Base-by-base conservation (phyloP, 2,113 vertebrate genomes). In the Tylochromis polylepis region DNA sequence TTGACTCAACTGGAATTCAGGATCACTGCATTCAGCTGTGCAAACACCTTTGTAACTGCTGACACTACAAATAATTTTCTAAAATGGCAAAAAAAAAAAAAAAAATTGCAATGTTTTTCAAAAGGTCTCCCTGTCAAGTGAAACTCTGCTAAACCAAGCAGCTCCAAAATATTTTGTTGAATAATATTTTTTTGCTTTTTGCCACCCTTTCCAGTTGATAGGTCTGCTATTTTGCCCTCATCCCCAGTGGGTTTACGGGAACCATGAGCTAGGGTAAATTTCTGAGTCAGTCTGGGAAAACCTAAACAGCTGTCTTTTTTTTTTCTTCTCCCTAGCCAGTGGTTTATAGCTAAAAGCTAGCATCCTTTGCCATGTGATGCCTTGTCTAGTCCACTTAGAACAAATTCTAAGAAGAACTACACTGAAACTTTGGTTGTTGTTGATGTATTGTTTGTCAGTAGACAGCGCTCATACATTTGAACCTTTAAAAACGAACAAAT, bases 201-300 rank as follows among this genome's bases (percentile, higher is more conserved):
- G 6, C 2, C n/a, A 8, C 27, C 79, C 81, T 86, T 89, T 88
- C 90, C 89, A 60, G 87, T 57, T 4, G 14, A 51, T 43, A 70
- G 27, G 6, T 27, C 7, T 7, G 53, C 70, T 56, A 36, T 83
- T 65, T 27, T 14, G 56, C 62, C 51, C 29, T 18, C 24, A 22
- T 22, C 3, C 56, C 75, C 79, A 58, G 41, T 3, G 34, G 59
- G 43, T 91, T 93, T 94, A 92, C 88, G 77, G 93, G 94, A 94
- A 94, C 58, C 65, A 38, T 72, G 91, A 85, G 84, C 82, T 75
- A 53, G 83, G 82, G 83, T 89, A 87, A 75, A 92, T 93, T 88
- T 93, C 93, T 92, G 86, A 94, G 89, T 94, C 92, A 93, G 86
- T 89, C 87, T 92, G 89, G 91, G 92, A 88, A 90, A 94, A 86